phyloP scores from a whole-genome alignment of 2,888 invertebrate species.

The Eupithecia exiguata region DNA sequence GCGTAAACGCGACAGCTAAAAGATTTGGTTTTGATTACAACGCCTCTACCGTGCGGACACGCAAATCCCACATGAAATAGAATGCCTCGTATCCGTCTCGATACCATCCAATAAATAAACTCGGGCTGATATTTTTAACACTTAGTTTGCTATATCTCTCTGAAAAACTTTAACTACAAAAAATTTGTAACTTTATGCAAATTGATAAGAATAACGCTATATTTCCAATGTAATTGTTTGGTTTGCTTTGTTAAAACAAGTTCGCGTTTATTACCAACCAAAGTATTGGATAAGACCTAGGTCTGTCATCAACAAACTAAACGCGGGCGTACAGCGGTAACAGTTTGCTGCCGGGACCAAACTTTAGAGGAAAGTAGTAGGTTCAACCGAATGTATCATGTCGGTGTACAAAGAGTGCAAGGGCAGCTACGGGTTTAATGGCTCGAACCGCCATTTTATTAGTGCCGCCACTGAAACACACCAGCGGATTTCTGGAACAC shows the following conservation, averaged over 20 bases:
- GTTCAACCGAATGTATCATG: not conserved
- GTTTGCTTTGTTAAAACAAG: no score
- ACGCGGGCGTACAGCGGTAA: not conserved
- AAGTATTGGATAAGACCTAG: not conserved
- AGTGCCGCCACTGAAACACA: slow-evolving; percentile 44
- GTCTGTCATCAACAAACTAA: not conserved
- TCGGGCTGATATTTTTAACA: not conserved
- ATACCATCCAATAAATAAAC: no score
- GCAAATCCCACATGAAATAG: no score
- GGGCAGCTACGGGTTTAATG: slow-evolving; percentile 58
- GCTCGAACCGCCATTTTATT: slow-evolving; percentile 60
- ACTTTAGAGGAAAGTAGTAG: not conserved
- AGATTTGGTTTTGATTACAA: no score
- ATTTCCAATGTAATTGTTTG: no score
- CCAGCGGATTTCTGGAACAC: slow-evolving; percentile 39
- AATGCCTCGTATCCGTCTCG: no score
- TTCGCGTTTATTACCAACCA: no score
- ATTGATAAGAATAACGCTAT: not conserved
- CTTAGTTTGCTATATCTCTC: not conserved
- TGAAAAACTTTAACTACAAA: not conserved
- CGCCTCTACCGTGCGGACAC: not conserved
- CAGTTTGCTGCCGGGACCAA: not conserved
- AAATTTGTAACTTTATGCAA: not conserved
- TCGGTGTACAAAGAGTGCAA: slow-evolving; percentile 48
- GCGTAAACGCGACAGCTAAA: not conserved